Percentiles rank a stretch among this genome's conserved stretches.
phyloP scores from a whole-genome alignment of 2,797 vertebrate species.

The Ambastaia sidthimunki region DNA sequence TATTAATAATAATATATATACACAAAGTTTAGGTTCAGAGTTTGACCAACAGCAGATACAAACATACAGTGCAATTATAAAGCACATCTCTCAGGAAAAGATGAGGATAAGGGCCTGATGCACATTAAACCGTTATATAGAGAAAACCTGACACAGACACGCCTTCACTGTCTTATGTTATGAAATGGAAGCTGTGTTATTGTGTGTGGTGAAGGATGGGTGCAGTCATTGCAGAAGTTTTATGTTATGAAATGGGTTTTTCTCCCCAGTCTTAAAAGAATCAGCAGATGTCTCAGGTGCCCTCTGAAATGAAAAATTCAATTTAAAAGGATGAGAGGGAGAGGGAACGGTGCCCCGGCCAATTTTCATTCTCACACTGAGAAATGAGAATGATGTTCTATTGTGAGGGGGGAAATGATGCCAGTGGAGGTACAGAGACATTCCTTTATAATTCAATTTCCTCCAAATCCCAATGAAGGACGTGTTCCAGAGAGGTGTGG shows the following conservation, averaged over 20 bases:
- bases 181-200: constrained; percentile 24
- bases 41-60: constrained; percentile 30
- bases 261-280: constrained; percentile 72
- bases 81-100: constrained; percentile 18
- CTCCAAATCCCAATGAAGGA: constrained; percentile 81
- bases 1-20: too few relatives aligned
- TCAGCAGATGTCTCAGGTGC: constrained; percentile 82
- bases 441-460: constrained; percentile 86
- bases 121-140: constrained; percentile 50
- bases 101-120: constrained; percentile 29
- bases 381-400: constrained; percentile 86
- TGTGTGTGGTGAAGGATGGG: too few relatives aligned
- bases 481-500: constrained; percentile 71
- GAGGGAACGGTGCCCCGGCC: constrained; percentile 79
- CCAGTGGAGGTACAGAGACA: constrained; percentile 81
- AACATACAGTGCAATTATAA: constrained; percentile 18
- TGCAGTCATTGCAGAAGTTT: too few relatives aligned
- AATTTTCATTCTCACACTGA: constrained; percentile 82
- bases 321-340: constrained; percentile 85
- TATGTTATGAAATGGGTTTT: constrained; percentile 61
- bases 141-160: constrained; percentile 14
- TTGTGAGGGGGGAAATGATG: constrained; percentile 84
- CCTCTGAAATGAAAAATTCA: constrained; percentile 86
- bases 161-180: constrained; percentile 29
- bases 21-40: too few relatives aligned